These are phyloP conservation scores for Mobula hypostoma DNA, from an alignment of 2,113 vertebrate species.

Conservation along the genomic window DNA sequence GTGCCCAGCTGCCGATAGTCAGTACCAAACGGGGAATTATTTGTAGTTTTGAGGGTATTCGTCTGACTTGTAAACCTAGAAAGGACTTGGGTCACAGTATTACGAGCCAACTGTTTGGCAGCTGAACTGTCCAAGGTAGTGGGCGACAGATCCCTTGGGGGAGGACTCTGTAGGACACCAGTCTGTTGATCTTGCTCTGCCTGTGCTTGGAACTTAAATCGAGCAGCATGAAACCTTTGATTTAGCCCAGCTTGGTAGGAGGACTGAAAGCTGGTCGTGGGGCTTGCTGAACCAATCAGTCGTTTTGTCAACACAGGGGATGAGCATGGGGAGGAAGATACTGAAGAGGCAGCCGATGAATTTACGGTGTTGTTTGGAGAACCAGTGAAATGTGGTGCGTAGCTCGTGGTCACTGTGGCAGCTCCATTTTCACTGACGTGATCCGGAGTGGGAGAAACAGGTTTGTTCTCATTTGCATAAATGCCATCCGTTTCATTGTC, in stretches of 20 bases:
- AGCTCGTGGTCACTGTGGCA: slow-evolving; percentile 44
- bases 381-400: slow-evolving; percentile 53
- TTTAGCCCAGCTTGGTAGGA: slow-evolving; percentile 91
- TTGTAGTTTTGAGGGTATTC: slow-evolving; percentile 61
- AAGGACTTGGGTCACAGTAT: slow-evolving; percentile 85
- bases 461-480: slow-evolving; percentile 49
- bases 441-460: slow-evolving; percentile 49
- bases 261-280: slow-evolving; percentile 74
- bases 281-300: slow-evolving; percentile 61
- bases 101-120: slow-evolving; percentile 83
- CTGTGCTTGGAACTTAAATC: slow-evolving; percentile 91
- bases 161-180: slow-evolving; percentile 55
- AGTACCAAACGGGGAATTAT: slow-evolving; percentile 87
- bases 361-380: slow-evolving; percentile 80
- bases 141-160: slow-evolving; percentile 67
- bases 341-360: slow-evolving; percentile 85
- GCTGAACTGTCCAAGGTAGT: slow-evolving; percentile 64
- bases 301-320: slow-evolving; percentile 80
- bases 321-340: slow-evolving; percentile 87
- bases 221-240: slow-evolving; percentile 87
- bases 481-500: slow-evolving; percentile 44
- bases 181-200: slow-evolving; percentile 72
- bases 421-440: slow-evolving; percentile 64
- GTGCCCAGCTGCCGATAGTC: slow-evolving; percentile 78
- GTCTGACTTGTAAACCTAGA: slow-evolving; percentile 84